Evolutionary conservation across 2,888 invertebrate species (phyloP), one percentile per base, ranked within the genome.

Genomic region (Eilema depressum): DNA sequence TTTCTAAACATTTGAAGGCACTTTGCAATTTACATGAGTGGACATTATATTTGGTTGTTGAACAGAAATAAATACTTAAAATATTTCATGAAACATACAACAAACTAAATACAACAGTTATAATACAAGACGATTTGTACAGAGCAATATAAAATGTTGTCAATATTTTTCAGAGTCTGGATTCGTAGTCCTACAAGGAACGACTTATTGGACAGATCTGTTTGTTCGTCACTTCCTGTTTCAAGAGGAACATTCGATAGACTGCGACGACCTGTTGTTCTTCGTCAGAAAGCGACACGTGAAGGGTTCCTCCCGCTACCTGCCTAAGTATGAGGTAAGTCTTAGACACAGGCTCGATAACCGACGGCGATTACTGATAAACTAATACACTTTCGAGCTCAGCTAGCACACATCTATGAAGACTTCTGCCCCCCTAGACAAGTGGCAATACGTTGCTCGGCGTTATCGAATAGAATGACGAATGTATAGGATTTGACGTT

Each of bases 141-240:
- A 75, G 68, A 28, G 20, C 72, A 68, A 65, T 53, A 69, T 71
- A 26, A 65, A 28, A 66, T 57, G 20, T 28, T 53, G 14, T 67
- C 53, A 71, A 23, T 63, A 70, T 70, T 66, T 84, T 85, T 67
- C 95, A 98, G 98, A 98, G 92, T 97, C 97, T 37, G 98, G 98
- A 63, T 99, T 99, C 95, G 98, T 99, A 79, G 97, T 99, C 92
- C 96, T 98, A 23, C 98, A 98, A 93, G 98, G 98, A 57, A 98
- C 98, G 73, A 98, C 98, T 4, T 99, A 99, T 89, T 99, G 99
- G 99, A 99, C 98, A 68, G 98, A 98, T 92, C 96, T 99, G 81
- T 99, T 99, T 93, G 98, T 98, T 79, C 96, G 98, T 20, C 98
- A 99, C 95, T 99, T 99, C 92, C 96, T 99, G 68, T 98, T 98